Evolutionary conservation across 2,888 invertebrate species (phyloP).

Genomic region (Panorpa germanica): DNA sequence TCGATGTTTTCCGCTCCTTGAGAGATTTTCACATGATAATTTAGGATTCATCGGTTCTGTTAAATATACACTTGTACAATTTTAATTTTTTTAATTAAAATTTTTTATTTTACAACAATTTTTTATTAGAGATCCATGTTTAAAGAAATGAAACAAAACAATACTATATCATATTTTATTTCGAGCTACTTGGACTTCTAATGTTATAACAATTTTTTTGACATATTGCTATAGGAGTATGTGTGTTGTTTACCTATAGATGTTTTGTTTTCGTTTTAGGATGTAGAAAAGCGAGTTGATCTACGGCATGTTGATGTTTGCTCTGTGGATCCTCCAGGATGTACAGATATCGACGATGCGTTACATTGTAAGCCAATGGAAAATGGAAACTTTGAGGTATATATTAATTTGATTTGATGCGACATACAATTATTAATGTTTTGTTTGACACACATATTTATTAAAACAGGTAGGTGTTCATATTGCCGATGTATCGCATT

Average conservation of each 20-base stretch:
- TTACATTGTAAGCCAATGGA: conserved; percentile 66
- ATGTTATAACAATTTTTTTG: conserved; percentile 9
- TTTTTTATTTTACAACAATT: too few relatives aligned
- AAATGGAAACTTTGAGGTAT: conserved; percentile 51
- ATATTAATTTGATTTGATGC: background rate
- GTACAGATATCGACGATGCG: conserved; percentile 98
- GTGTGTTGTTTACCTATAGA: conserved; percentile 4
- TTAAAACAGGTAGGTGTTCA: conserved; percentile 69
- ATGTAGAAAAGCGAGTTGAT: conserved; percentile 60
- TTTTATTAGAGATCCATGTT: conserved; percentile 8
- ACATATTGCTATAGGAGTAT: conserved; percentile 3
- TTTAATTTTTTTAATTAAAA: too few relatives aligned
- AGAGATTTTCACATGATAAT: too few relatives aligned
- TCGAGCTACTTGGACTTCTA: conserved; percentile 2
- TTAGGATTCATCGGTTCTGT: too few relatives aligned
- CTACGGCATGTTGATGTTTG: conserved; percentile 73
- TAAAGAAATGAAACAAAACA: conserved; percentile 1
- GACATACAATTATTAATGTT: background rate
- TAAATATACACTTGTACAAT: too few relatives aligned
- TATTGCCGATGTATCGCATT: conserved; percentile 97
- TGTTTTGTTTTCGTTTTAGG: conserved; percentile 28
- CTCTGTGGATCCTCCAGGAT: conserved; percentile 95
- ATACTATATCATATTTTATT: too few relatives aligned
- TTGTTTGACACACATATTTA: background rate
- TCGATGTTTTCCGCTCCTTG: too few relatives aligned